These are phyloP conservation scores for Tragulus kanchil DNA, from an alignment of 2,113 vertebrate genomes.

Conservation along the genomic window DNA sequence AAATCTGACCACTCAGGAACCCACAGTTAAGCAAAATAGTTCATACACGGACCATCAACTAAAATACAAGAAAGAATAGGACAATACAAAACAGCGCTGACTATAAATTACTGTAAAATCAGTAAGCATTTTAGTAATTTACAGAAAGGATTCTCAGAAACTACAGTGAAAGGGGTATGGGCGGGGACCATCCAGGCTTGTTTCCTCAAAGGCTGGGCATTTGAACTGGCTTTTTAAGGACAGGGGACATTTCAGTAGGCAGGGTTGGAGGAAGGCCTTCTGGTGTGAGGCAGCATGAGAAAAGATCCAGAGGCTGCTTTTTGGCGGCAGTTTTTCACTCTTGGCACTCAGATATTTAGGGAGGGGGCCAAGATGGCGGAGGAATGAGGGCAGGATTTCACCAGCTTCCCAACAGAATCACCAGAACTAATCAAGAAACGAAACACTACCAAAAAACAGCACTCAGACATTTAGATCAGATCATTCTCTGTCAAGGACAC, in stretches of 20 bases:
- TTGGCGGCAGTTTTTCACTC: not conserved
- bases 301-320: too few relatives aligned
- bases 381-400: too few relatives aligned
- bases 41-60: not conserved
- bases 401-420: too few relatives aligned
- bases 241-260: not conserved
- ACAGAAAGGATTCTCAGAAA: too few relatives aligned
- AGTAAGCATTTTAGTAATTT: not conserved
- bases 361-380: too few relatives aligned
- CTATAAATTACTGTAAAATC: not conserved
- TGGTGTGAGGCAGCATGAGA: not conserved
- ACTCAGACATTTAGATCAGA: not conserved
- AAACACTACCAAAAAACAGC: too few relatives aligned
- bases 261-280: not conserved
- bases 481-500: not conserved
- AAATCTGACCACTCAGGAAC: not conserved
- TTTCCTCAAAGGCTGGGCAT: not conserved
- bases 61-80: not conserved
- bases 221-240: not conserved
- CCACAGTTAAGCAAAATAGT: not conserved
- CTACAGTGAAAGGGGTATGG: not conserved
- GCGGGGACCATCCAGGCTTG: not conserved
- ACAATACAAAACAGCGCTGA: not conserved
- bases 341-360: fast-evolving
- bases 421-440: too few relatives aligned